phyloP scores from a whole-genome alignment of 2,888 invertebrate genomes.

The Tiphia femorata region DNA sequence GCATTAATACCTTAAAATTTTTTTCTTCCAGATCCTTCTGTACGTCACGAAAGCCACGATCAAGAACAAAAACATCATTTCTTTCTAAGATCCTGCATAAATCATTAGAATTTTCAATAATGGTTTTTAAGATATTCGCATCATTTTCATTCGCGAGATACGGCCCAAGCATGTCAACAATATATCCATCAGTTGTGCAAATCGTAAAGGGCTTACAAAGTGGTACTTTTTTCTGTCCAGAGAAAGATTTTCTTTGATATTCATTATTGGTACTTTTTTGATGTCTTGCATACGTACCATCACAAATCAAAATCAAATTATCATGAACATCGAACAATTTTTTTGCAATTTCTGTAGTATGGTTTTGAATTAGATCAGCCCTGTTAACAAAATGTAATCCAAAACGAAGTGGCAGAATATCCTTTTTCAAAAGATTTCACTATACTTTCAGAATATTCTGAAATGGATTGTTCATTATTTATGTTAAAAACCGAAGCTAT shows the following conservation, averaged over 20 bases:
- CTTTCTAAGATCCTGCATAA: slow-evolving; percentile 27
- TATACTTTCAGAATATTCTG: too few species aligned
- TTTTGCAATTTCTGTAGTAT: too few species aligned
- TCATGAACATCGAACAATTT: too few species aligned
- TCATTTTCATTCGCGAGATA: slow-evolving; percentile 42
- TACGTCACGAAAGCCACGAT: slow-evolving; percentile 47
- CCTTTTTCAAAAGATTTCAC: slow-evolving; percentile 9
- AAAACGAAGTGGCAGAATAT: slow-evolving; percentile 6
- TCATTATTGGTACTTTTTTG: slow-evolving; percentile 37
- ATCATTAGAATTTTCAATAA: slow-evolving; percentile 31
- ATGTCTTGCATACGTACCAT: slow-evolving; percentile 34
- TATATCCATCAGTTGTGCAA: too few species aligned
- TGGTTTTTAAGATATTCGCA: slow-evolving; percentile 40
- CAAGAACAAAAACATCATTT: slow-evolving; percentile 37
- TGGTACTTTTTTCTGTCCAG: slow-evolving; percentile 42
- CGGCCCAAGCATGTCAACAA: slow-evolving; percentile 42
- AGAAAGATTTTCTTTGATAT: slow-evolving; percentile 37
- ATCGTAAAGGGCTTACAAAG: slow-evolving; percentile 46
- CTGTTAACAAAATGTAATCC: slow-evolving; percentile 13
- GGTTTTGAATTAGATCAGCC: slow-evolving; percentile 19
- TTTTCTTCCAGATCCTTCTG: slow-evolving; percentile 24
- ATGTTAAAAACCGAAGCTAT: too few species aligned
- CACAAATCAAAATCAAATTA: too few species aligned
- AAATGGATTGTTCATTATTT: too few species aligned
- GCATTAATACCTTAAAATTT: too few species aligned